These are phyloP conservation scores for Sebastes trivittatus DNA, from an alignment of 2,797 vertebrate genomes.

Conservation along the genomic window DNA sequence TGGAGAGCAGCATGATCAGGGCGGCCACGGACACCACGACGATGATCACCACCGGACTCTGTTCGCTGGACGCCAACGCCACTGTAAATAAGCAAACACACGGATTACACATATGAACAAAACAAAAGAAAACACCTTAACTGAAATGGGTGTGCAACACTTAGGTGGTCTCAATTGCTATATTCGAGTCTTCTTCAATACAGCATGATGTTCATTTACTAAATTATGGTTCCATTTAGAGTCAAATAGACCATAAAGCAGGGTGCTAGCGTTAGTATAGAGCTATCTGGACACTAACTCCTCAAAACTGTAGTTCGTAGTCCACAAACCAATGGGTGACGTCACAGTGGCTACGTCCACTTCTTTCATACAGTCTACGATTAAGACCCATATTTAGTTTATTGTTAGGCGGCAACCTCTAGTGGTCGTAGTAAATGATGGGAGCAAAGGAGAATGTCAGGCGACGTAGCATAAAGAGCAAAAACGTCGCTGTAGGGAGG, in stretches of 20 bases:
- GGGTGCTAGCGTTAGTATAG: background rate
- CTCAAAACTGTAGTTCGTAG: background rate
- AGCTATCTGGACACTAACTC: background rate
- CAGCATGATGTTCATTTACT: background rate
- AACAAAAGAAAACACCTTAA: background rate
- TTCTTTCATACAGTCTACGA: background rate
- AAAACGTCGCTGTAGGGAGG: background rate
- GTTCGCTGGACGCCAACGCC: conserved; percentile 88
- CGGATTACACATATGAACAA: background rate
- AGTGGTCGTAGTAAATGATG: fast-evolving
- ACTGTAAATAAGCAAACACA: conserved; percentile 65
- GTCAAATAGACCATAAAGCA: background rate
- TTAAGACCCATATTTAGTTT: background rate
- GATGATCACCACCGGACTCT: conserved; percentile 89
- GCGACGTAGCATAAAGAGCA: too few species aligned
- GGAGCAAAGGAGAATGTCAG: background rate
- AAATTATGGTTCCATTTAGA: background rate
- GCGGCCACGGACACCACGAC: conserved; percentile 88
- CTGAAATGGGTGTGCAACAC: background rate
- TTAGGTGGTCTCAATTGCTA: background rate
- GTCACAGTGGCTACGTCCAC: background rate
- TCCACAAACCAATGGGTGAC: background rate
- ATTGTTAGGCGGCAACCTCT: background rate
- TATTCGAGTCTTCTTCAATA: background rate
- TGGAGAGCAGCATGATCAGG: conserved; percentile 89